Percentiles rank a stretch among this genome's conserved stretches.
Conservation (phyloP, 2,797 vertebrate species). For the Pteropus rufus region DNA sequence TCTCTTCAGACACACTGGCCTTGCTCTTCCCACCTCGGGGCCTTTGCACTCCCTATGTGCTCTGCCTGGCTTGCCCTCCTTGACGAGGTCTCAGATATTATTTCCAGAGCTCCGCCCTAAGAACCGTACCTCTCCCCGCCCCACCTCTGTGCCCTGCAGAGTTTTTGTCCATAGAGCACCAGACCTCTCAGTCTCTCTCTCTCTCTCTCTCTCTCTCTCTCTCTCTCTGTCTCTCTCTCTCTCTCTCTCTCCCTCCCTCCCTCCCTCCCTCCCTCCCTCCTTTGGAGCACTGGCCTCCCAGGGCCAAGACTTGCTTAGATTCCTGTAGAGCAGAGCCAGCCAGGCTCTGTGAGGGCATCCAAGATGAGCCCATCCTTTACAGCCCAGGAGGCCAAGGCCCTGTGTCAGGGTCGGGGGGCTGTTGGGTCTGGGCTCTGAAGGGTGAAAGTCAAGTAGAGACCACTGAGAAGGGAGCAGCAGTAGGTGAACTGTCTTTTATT, state of each 20-base stretch:
- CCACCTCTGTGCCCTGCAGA: rapidly evolving
- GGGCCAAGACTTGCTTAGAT: not conserved
- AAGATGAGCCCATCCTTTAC: not conserved
- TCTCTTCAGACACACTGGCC: not conserved
- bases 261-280: too few species aligned
- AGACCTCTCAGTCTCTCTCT: too few species aligned
- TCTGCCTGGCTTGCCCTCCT: not conserved
- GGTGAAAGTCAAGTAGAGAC: not conserved
- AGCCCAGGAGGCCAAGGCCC: not conserved
- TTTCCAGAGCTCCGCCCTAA: not conserved
- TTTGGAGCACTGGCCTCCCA: not conserved
- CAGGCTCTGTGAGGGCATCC: not conserved
- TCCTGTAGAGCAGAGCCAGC: not conserved
- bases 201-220: too few species aligned
- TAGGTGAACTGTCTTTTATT: not conserved
- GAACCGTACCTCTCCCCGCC: too few species aligned
- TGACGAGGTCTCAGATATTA: not conserved
- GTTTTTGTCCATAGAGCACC: not conserved
- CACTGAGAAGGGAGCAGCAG: not conserved
- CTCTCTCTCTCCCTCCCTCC: too few species aligned
- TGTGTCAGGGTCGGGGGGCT: not conserved
- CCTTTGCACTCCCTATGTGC: not conserved
- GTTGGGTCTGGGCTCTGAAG: not conserved
- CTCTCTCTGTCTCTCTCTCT: too few species aligned
- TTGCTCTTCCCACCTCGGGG: not conserved